phyloP scores from a whole-genome alignment of 1,140 invertebrate genomes.

The Zophobas atratus region DNA sequence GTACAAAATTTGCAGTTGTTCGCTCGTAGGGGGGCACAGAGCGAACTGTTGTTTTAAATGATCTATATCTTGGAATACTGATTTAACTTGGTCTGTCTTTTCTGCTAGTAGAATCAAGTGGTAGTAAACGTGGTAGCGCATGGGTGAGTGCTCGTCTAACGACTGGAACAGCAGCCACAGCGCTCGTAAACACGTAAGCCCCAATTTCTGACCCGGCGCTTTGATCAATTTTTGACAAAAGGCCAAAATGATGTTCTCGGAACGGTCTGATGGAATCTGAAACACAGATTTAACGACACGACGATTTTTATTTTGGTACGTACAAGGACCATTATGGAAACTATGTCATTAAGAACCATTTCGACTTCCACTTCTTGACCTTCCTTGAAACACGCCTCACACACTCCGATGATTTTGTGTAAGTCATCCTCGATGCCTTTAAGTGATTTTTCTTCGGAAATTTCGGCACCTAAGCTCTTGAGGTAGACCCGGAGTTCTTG shows the following conservation, averaged over 20 bases:
- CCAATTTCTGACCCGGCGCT: slow-evolving; percentile 87
- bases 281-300: slow-evolving; percentile 1
- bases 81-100: slow-evolving; percentile 86
- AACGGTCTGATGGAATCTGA: slow-evolving; percentile 86
- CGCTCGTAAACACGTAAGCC: slow-evolving; percentile 88
- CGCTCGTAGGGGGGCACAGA: slow-evolving; percentile 86
- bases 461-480: slow-evolving; percentile 92
- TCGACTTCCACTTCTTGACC: slow-evolving; percentile 86
- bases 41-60: slow-evolving; percentile 89
- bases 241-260: slow-evolving; percentile 91
- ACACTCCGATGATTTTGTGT: slow-evolving; percentile 95
- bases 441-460: slow-evolving; percentile 90
- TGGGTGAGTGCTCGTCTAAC: slow-evolving; percentile 84
- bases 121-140: slow-evolving; percentile 94
- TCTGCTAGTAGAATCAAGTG: slow-evolving; percentile 91
- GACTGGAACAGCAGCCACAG: slow-evolving; percentile 93
- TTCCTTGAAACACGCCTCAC: slow-evolving; percentile 92
- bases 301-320: slow-evolving; percentile 63
- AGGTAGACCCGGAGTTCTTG: slow-evolving; percentile 91
- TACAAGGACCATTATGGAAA: slow-evolving; percentile 92
- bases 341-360: slow-evolving; percentile 90
- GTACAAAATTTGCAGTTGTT: slow-evolving; percentile 94
- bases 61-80: slow-evolving; percentile 86
- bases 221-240: slow-evolving; percentile 97
- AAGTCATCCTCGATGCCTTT: slow-evolving; percentile 95